Evolutionary conservation across 1,140 invertebrate genomes (phyloP).

Genomic region (Leptinotarsa lineolata): DNA sequence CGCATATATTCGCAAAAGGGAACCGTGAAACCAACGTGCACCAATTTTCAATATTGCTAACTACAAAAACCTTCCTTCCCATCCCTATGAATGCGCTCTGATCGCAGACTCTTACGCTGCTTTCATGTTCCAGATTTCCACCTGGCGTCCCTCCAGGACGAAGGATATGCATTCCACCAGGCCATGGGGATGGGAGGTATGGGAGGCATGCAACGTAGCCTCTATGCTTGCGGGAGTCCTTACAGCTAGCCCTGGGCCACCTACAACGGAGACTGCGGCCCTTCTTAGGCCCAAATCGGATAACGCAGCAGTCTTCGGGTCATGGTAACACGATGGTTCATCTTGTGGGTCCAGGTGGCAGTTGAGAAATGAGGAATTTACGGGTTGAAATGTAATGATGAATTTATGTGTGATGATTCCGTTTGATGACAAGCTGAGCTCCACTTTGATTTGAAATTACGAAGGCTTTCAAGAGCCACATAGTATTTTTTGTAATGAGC

Average conservation of each 20-base stretch:
- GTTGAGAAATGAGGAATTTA: not conserved
- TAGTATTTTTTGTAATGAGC: too few relatives aligned
- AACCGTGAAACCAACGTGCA: not conserved
- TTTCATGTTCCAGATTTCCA: constrained; percentile 57
- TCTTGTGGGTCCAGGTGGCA: constrained; percentile 5
- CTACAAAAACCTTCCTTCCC: constrained; percentile 12
- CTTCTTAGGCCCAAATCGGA: constrained; percentile 54
- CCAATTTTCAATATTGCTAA: constrained; percentile 2
- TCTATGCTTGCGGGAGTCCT: constrained; percentile 58
- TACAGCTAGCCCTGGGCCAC: constrained; percentile 59
- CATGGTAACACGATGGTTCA: constrained; percentile 44
- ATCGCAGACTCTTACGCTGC: not conserved
- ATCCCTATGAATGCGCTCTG: constrained; percentile 21
- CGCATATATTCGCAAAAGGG: too few relatives aligned
- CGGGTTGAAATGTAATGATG: too few relatives aligned
- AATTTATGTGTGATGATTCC: too few relatives aligned
- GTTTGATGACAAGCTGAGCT: too few relatives aligned
- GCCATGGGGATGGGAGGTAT: constrained; percentile 59
- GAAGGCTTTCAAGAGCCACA: too few relatives aligned
- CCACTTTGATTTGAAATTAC: too few relatives aligned
- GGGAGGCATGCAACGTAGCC: constrained; percentile 58
- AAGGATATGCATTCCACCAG: constrained; percentile 59
- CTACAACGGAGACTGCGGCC: constrained; percentile 58
- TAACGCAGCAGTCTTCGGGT: constrained; percentile 53
- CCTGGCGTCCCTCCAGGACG: constrained; percentile 58